Percentiles rank a stretch among this genome's conserved stretches.
phyloP scores from a whole-genome alignment of 2,113 vertebrate species.

The Otolemur garnettii region DNA sequence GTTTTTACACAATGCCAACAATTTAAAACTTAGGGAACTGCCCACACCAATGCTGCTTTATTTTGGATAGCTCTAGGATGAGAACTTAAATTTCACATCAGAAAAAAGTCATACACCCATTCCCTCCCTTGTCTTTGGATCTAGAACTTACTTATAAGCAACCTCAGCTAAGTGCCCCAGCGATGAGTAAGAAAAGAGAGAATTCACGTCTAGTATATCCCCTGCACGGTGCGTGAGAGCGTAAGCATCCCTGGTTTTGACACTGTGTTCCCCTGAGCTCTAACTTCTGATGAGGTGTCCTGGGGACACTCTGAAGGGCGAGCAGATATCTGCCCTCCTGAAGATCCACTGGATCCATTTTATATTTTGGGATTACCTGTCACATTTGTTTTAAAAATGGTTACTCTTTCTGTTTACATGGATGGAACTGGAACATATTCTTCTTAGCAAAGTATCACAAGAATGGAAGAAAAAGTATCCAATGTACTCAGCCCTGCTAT shows the following conservation, averaged over 20 bases:
- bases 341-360: background rate
- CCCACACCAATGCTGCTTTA: background rate
- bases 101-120: background rate
- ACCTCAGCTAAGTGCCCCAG: background rate
- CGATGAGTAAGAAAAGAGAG: background rate
- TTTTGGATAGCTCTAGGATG: background rate
- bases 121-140: background rate
- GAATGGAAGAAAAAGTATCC: too few species aligned
- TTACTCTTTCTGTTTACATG: background rate
- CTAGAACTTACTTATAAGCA: constrained; percentile 5
- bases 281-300: background rate
- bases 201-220: background rate
- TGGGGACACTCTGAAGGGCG: rapidly evolving
- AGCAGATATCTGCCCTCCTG: background rate
- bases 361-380: background rate
- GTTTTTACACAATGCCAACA: background rate
- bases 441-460: too few species aligned
- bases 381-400: background rate
- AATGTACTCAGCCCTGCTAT: too few species aligned
- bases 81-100: background rate
- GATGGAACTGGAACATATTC: too few species aligned
- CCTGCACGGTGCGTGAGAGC: background rate
- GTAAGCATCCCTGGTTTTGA: background rate
- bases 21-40: background rate
- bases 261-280: background rate